Evolutionary conservation across 2,888 invertebrate genomes (phyloP), one percentile per base, ranked within the genome.

Genomic region (Scelioninae gen. 1): DNA sequence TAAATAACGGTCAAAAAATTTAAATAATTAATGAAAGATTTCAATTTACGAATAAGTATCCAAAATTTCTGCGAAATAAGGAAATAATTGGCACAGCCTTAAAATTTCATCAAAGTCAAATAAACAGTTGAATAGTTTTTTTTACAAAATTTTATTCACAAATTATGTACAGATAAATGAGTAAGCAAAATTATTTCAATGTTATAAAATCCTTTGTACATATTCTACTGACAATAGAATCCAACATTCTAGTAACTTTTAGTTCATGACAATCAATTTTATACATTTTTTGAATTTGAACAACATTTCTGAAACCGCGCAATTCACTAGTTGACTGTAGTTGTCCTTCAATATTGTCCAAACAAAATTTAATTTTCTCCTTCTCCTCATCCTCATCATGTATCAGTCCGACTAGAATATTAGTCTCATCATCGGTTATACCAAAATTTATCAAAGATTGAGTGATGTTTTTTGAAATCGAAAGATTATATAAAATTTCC

Each of bases 401-500:
- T 71, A 95, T 87, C 0, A 93, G 86, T 13, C 92, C 93, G 16
- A 94, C 90, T 34, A 95, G 83, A 60, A 94, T 88, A 81, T 93
- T 92, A 8, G 87, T 92, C 72, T 93, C 93, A 0, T 90, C 89
- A 68, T 93, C 93, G 55, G 92, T 90, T 15, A 95, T 93, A 0
- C 96, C 95, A 92, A 96, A 96, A 79, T 93, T 95, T 62, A 90
- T 93, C 60, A 96, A 92, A 81, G 96, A 95, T 84, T 95, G 94
- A 4, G 95, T 93, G 83, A 96, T 96, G 86, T 95, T 96, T 88
- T 94, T 95, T 0, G 95, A 94, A 0, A 94, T 91, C 0, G 96
- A 96, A 77, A 96, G 92, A 90, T 95, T 95, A 88, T 94, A 96
- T 15, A 96, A 88, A 58, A 96, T 93, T 92, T 96, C 96, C 0